These are phyloP conservation scores for Tenthredo distinguenda DNA, from an alignment of 2,888 invertebrate species.

Conservation along the genomic window DNA sequence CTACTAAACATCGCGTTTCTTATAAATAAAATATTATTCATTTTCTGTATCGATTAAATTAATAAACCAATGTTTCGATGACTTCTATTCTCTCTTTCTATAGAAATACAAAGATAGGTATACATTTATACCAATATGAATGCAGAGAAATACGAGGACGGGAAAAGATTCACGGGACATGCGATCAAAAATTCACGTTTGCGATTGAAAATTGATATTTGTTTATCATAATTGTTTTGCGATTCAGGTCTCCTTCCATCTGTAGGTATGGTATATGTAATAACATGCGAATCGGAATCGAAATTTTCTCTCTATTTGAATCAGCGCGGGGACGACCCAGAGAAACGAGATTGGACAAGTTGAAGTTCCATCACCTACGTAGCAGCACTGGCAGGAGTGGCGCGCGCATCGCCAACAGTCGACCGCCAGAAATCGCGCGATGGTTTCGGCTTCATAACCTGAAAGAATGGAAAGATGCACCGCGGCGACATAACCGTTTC, in stretches of 20 bases:
- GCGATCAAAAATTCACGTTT: not conserved
- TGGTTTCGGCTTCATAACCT: slow-evolving; percentile 19
- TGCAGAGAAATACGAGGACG: not conserved
- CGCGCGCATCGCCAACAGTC: slow-evolving; percentile 29
- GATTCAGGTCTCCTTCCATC: not conserved
- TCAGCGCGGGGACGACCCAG: not conserved
- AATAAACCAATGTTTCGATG: slow-evolving; percentile 51
- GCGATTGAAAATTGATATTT: not conserved
- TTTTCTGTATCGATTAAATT: slow-evolving; percentile 50
- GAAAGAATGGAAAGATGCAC: slow-evolving; percentile 15
- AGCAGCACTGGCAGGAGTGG: not conserved
- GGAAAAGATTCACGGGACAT: not conserved
- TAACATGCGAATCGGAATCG: not conserved
- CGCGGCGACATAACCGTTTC: slow-evolving; percentile 44
- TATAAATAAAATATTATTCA: slow-evolving; percentile 38
- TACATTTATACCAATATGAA: not conserved
- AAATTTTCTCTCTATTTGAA: not conserved
- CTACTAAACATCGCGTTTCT: not conserved
- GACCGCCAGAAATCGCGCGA: slow-evolving; percentile 43
- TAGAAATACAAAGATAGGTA: not conserved
- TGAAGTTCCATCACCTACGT: not conserved
- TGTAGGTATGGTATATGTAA: not conserved
- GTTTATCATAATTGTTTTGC: not conserved
- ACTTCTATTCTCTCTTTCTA: not conserved
- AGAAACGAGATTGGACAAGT: not conserved